phyloP scores from a whole-genome alignment of 1,140 invertebrate genomes.

The Apis mellifera region Amel_HAv3.1 CM009940.2:9728001-9728500 shows the following conservation, averaged over 20 bases:
- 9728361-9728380: constrained; percentile 72
- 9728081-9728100: too few species aligned
- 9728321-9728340: constrained; percentile 74
- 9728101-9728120: too few species aligned
- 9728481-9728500: constrained; percentile 52
- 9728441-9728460: constrained; percentile 80
- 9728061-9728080: too few species aligned
- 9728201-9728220: constrained; percentile 64
- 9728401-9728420: constrained; percentile 64
- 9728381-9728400: constrained; percentile 55
- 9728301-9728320: constrained; percentile 82
- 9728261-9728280: constrained; percentile 61
- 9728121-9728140: too few species aligned
- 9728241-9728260: constrained; percentile 61
- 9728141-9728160: too few species aligned
- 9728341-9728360: constrained; percentile 76
- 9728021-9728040: background rate
- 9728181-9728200: constrained; percentile 51
- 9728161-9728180: constrained; percentile 28
- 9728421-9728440: constrained; percentile 61
- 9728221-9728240: constrained; percentile 79
- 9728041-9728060: background rate
- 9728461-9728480: constrained; percentile 68
- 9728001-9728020: constrained; percentile 46
- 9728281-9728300: constrained; percentile 72